A percentile compares a stretch with the other conserved stretches of the same genome.
These are phyloP conservation scores for Amiota minor DNA, from an alignment of 2,888 invertebrate species.

Conservation along the genomic window DNA sequence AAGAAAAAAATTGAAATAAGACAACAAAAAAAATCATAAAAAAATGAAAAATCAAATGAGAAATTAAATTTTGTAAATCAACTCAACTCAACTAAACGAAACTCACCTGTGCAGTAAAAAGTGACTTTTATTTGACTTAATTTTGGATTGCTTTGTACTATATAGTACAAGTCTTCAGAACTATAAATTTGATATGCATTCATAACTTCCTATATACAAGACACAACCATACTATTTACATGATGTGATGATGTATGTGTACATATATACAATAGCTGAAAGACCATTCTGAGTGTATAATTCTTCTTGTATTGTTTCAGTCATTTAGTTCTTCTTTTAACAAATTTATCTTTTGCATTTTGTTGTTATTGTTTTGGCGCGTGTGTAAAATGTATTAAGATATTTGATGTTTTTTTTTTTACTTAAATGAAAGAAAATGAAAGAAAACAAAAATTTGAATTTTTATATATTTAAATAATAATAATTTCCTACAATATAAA, in stretches of 20 bases:
- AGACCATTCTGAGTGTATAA: too few relatives aligned
- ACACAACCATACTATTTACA: neutral
- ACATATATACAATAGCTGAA: too few relatives aligned
- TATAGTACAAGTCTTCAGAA: neutral
- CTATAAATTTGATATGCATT: slow-evolving; percentile 24
- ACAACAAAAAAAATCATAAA: neutral
- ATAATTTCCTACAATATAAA: neutral
- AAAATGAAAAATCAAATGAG: slow-evolving; percentile 4
- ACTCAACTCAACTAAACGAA: neutral
- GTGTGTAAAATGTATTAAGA: slow-evolving; percentile 6
- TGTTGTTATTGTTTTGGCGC: slow-evolving; percentile 29
- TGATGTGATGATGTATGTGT: too few relatives aligned
- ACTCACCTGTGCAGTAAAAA: slow-evolving; percentile 12
- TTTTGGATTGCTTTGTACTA: neutral
- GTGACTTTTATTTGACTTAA: neutral
- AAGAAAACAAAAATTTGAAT: slow-evolving; percentile 11
- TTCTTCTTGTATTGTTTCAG: too few relatives aligned
- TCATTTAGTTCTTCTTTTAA: too few relatives aligned
- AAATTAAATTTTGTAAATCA: neutral
- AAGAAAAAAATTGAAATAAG: neutral
- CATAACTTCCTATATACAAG: slow-evolving; percentile 18
- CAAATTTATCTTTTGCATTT: neutral
- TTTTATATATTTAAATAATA: slow-evolving; percentile 1
- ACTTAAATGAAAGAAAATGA: slow-evolving; percentile 1
- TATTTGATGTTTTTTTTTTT: neutral